Percentiles rank a stretch among this genome's conserved stretches.
Evolutionary conservation across 2,113 vertebrate species (phyloP).

Genomic region (Indicator indicator): DNA sequence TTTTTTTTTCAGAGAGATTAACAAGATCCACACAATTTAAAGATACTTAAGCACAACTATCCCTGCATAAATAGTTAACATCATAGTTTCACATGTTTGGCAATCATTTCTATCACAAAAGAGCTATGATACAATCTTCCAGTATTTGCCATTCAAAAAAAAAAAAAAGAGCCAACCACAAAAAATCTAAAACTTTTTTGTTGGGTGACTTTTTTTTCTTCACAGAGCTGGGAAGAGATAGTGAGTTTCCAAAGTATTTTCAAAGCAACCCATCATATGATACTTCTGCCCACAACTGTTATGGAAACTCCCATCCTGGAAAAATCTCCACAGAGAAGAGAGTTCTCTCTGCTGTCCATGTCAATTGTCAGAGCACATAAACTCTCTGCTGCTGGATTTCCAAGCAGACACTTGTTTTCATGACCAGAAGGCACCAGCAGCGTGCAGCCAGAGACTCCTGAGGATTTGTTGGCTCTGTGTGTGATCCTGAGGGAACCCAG

Average conservation of each 20-base stretch:
- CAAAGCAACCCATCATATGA: not conserved
- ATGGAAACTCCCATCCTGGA: not conserved
- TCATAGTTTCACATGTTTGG: not conserved
- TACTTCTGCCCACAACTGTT: not conserved
- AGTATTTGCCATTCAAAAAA: not conserved
- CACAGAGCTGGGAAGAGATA: not conserved
- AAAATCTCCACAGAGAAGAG: not conserved
- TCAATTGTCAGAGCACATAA: not conserved
- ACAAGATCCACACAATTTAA: conserved; percentile 1
- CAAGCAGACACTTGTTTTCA: not conserved
- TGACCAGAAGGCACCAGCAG: not conserved
- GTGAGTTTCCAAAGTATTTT: not conserved
- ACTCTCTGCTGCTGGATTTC: fast-evolving
- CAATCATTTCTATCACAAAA: conserved; percentile 1
- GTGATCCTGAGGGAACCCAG: fast-evolving
- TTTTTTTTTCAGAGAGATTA: not conserved
- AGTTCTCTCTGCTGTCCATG: not conserved
- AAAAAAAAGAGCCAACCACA: not conserved
- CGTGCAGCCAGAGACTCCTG: fast-evolving
- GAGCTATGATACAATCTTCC: not conserved
- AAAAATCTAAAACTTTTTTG: not conserved
- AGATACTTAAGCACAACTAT: conserved; percentile 24
- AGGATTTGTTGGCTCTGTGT: fast-evolving
- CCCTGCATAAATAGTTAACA: not conserved
- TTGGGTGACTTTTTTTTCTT: not conserved